Percentiles rank a stretch among this genome's conserved stretches.
Evolutionary conservation across 23 tunicate species (phyloP).

Genomic region (Diplosoma virens): DNA sequence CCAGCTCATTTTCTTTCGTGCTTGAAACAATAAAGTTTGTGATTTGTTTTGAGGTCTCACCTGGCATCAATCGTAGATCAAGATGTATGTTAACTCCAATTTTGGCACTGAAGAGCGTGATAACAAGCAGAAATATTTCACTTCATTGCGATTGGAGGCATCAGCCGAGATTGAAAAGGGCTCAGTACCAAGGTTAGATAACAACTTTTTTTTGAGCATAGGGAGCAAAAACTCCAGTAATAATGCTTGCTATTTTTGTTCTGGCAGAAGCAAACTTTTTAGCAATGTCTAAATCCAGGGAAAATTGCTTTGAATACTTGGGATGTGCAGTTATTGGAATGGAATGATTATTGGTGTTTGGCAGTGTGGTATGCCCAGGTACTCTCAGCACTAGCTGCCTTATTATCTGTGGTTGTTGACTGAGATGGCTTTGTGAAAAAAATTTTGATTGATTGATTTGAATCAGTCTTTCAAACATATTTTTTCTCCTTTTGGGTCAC

Average conservation of each 20-base stretch:
- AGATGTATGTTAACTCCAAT: constrained; percentile 25
- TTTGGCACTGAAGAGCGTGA: constrained; percentile 38
- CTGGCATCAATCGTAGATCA: constrained; percentile 49
- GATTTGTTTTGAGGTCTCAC: too few species aligned
- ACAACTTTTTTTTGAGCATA: constrained; percentile 13
- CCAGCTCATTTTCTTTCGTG: constrained; percentile 7
- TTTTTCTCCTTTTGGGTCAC: neutral
- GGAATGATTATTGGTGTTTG: constrained; percentile 34
- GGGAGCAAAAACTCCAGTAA: constrained; percentile 43
- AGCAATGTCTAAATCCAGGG: too few species aligned
- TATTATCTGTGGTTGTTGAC: too few species aligned
- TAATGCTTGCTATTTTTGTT: too few species aligned
- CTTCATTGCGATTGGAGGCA: constrained; percentile 4
- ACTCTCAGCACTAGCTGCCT: too few species aligned
- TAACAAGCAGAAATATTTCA: constrained; percentile 15
- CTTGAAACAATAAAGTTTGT: constrained; percentile 16
- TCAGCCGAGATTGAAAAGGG: too few species aligned
- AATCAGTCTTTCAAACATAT: neutral
- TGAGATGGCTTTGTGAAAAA: neutral
- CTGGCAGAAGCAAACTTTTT: too few species aligned
- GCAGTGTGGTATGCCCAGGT: too few species aligned
- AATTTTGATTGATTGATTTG: neutral
- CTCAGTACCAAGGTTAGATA: too few species aligned
- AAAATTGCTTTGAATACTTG: constrained; percentile 22
- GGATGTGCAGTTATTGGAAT: constrained; percentile 36